Base-by-base conservation (phyloP, 2,113 vertebrate species). In the Syngnathoides biaculeatus region DNA sequence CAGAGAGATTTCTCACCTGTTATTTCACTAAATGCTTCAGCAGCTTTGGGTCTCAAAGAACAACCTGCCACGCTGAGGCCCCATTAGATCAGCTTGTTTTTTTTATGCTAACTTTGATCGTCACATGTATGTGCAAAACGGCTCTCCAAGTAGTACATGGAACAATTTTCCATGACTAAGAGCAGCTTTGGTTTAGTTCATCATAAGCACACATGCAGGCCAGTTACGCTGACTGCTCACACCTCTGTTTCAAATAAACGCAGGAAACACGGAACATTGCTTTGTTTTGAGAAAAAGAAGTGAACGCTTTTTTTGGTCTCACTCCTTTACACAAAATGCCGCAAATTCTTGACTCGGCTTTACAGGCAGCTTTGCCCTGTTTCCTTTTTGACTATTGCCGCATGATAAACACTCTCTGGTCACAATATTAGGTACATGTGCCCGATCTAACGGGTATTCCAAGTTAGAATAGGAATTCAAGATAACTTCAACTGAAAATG, bases 321-420 rank as follows among this genome's bases (percentile, higher is more conserved):
- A 45, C 9, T 59, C 19, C 63, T 50, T 55, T 17, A 5, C 17
- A 8, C 52, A 53, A 73, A 74, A 60, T 78, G 77, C 59, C 69
- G 73, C 47, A 75, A 71, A 81, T 73, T 86, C 67, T 67, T 86
- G 82, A 79, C 82, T 60, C 64, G 70, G 68, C 70, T 81, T 83
- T 71, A 87, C 72, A 84, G 68, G 67, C 62, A 52, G 71, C 50
- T 30, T 30, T 12, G 56, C 45, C 71, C 71, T 73, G 77, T 80
- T 84, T 60, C 20, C 58, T 76, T 26, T 67, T 63, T 73, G 52
- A 64, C 65, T 77, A 69, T 71, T 71, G 65, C 73, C 75, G 78
- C 71, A 86, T 80, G 69, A 83, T 79, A 60, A 59, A 59, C 30
- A 39, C 57, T 19, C 30, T 35, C 52, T 14, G 13, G n/a, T 22